Evolutionary conservation across 2,797 vertebrate genomes (phyloP).

Genomic region (Iguana delicatissima): DNA sequence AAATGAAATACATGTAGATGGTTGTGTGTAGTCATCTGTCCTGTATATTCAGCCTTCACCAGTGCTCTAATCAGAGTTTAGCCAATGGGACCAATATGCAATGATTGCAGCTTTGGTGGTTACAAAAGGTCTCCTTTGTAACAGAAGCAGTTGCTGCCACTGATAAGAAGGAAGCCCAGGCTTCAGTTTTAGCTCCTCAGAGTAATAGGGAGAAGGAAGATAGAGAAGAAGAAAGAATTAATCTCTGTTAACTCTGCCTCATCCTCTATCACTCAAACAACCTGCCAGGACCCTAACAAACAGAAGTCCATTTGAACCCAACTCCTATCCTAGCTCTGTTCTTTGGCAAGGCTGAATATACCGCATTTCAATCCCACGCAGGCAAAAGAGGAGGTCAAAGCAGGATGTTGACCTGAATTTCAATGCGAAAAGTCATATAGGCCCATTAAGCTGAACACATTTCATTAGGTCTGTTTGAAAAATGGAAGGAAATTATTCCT

Average conservation of each 20-base stretch:
- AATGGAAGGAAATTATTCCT: slow-evolving; percentile 19
- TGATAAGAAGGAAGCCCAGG: neutral
- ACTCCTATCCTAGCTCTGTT: neutral
- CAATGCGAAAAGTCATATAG: slow-evolving; percentile 8
- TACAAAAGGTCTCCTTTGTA: too few relatives aligned
- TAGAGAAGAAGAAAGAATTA: neutral
- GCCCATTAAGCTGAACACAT: neutral
- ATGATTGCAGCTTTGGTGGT: neutral
- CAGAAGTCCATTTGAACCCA: neutral
- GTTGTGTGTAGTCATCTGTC: too few relatives aligned
- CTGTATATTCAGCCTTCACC: neutral
- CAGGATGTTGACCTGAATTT: neutral
- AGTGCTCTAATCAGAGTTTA: neutral
- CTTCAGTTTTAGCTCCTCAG: neutral
- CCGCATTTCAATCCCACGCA: slow-evolving; percentile 16
- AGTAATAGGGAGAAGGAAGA: neutral
- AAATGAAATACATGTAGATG: neutral
- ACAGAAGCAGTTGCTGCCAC: neutral
- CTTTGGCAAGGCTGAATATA: fast-evolving
- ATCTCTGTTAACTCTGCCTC: neutral
- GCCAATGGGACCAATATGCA: neutral
- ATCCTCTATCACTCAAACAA: neutral
- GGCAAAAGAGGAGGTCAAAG: neutral
- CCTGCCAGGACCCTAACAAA: neutral
- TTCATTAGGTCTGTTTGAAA: slow-evolving; percentile 7